phyloP scores from a whole-genome alignment of 2,888 invertebrate genomes.

The Pseudococcus jackbeardsleyi region DNA sequence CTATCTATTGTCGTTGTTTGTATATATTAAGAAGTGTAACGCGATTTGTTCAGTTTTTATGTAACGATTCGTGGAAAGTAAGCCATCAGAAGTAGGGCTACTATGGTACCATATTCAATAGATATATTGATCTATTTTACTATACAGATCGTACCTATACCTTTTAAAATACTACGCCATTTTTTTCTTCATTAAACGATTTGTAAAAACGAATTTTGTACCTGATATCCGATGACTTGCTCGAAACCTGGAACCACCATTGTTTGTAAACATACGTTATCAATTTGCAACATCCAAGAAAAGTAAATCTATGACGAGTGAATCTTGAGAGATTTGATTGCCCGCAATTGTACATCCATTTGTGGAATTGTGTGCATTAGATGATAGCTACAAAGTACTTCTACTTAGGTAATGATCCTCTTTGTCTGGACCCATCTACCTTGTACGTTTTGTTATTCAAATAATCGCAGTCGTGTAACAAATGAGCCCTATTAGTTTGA shows the following conservation, averaged over 20 bases:
- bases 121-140: slow-evolving; percentile 25
- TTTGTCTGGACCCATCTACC: background rate
- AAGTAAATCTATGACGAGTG: background rate
- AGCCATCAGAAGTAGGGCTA: slow-evolving; percentile 40
- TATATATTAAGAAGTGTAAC: slow-evolving; percentile 39
- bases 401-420: background rate
- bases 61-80: slow-evolving; percentile 41
- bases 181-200: background rate
- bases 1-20: slow-evolving; percentile 40
- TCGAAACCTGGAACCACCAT: background rate
- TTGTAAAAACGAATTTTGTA: background rate
- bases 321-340: slow-evolving; percentile 18
- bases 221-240: background rate
- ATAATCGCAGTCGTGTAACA: background rate
- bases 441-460: background rate
- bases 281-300: background rate
- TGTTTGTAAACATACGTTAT: background rate
- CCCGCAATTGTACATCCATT: background rate
- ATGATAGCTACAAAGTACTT: no score
- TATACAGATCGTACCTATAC: background rate
- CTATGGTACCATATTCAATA: slow-evolving; percentile 26
- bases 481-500: background rate
- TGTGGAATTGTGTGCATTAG: background rate
- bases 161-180: background rate
- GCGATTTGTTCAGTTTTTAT: slow-evolving; percentile 42